Evolutionary conservation across 2,888 invertebrate genomes (phyloP), one percentile per base, ranked within the genome.

Genomic region (Stomorhina lunata): DNA sequence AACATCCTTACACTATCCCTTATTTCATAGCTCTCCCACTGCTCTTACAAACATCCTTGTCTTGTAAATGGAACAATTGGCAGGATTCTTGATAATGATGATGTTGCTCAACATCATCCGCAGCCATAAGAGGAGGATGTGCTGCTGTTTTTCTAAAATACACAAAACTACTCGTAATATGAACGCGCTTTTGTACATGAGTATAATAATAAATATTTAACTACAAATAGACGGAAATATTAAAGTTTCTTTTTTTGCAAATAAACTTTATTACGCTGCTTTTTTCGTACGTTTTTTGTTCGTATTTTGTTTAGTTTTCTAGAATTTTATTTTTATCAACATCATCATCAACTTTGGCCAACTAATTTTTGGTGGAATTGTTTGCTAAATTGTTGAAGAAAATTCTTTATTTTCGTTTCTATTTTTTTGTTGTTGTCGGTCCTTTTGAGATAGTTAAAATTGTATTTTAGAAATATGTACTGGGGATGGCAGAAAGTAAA

Each of bases 201-300:
- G n/a, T n/a, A 40, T 68, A 50, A 76, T 69, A 61, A 77, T 32
- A 69, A 61, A 61, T 43, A 68, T 69, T 69, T 61, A 32, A 63
- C 43, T 48, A 40, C 22, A 68, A 68, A 76, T 59, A 59, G 68
- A 76, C 76, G 66, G 48, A 66, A 66, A 48, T 27, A 48, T 76
- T 75, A 55, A 53, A 32, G 29, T 69, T 77, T 68, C 48, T 77
- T 34, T 15, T 40, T 50, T 55, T 53, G 4, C n/a, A 37, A 48
- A 72, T 37, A 53, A 73, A 73, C 50, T 63, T 63, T 53, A 61
- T 72, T 61, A 61, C 61, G 22, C 40, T 40, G 50, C 27, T 63
- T 17, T 37, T 66, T 10, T 48, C 6, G 43, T 55, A n/a, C n/a
- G 32, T 48, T 45, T 34, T 45, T 65, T 53, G 7, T 53, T 15